A percentile compares a stretch with the other conserved stretches of the same genome.
These are phyloP conservation scores for Agrochola lychnidis DNA, from an alignment of 2,888 invertebrate genomes.

Conservation along the genomic window DNA sequence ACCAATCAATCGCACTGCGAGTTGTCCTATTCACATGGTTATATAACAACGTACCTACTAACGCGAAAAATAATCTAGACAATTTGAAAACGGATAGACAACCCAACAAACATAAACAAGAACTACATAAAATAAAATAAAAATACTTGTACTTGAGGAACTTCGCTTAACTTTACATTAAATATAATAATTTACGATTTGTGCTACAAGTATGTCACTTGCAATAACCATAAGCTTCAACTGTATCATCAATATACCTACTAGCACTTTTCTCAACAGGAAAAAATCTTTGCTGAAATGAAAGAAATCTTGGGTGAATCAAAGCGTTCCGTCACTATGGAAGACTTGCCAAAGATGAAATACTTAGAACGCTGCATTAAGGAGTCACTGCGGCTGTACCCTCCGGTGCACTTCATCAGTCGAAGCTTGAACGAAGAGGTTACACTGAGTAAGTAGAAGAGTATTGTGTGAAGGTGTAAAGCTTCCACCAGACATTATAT, in stretches of 20 bases:
- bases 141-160: neutral
- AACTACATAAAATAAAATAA: neutral
- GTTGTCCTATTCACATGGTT: neutral
- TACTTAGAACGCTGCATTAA: constrained; percentile 93
- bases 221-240: neutral
- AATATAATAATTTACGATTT: neutral
- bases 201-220: too few species aligned
- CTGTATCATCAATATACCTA: neutral
- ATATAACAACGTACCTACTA: neutral
- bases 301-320: constrained; percentile 92
- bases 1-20: too few species aligned
- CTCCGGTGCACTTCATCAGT: constrained; percentile 92
- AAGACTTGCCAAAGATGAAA: constrained; percentile 91
- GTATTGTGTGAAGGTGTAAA: neutral
- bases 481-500: neutral
- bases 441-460: constrained; percentile 86
- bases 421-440: constrained; percentile 90
- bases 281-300: constrained; percentile 91
- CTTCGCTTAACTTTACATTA: neutral
- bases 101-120: neutral
- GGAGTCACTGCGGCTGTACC: constrained; percentile 92
- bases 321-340: constrained; percentile 90
- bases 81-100: neutral
- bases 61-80: neutral
- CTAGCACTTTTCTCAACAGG: constrained; percentile 78